Evolutionary conservation across 2,797 vertebrate species (phyloP), one percentile per base, ranked within the genome.

Genomic region (Limosa lapponica): DNA sequence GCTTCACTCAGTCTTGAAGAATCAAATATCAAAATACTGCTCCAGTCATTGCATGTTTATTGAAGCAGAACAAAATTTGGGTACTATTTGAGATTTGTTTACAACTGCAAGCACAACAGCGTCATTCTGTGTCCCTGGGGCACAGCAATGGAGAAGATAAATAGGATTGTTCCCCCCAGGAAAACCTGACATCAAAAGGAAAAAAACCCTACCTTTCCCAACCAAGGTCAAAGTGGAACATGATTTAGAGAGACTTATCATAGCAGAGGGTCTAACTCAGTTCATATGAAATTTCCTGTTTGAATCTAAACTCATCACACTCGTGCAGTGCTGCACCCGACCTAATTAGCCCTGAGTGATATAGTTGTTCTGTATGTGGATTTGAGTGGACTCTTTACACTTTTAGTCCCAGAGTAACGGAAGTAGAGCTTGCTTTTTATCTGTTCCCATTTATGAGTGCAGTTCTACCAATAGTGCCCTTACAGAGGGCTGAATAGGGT

Each of bases 1-100:
- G 22, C 10, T 84, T 91, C 24, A 58, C 17, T 89, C n/a, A 66
- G 30, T 79, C 72, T 72, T 70, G 27, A 39, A 57, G 37, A 87
- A 91, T 70, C 59, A 55, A 32, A 61, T 90, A 90, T 90, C 67
- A 85, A 70, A 89, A 57, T n/a, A 66, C 20, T 90, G 39, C 52
- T 93, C 70, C 43, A 90, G 28, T 28, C 81, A 39, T 77, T 89
- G 34, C 14, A 24, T 34, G 39, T 73, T 87, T 92, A 66, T 79
- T 88, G 86, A 82, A 80, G 70, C 27, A 91, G 62, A 92, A 73
- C 55, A 77, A 66, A 77, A 91, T 74, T 69, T 82, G 48, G 69
- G 43, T 84, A 57, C 34, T 48, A 41, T 64, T 91, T 82, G 73
- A 79, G 70, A 65, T 66, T 91, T 91, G 51, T 82, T 85, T 69